These are phyloP conservation scores for Tenthredo distinguenda DNA, from an alignment of 2,888 invertebrate genomes.

Conservation along the genomic window DNA sequence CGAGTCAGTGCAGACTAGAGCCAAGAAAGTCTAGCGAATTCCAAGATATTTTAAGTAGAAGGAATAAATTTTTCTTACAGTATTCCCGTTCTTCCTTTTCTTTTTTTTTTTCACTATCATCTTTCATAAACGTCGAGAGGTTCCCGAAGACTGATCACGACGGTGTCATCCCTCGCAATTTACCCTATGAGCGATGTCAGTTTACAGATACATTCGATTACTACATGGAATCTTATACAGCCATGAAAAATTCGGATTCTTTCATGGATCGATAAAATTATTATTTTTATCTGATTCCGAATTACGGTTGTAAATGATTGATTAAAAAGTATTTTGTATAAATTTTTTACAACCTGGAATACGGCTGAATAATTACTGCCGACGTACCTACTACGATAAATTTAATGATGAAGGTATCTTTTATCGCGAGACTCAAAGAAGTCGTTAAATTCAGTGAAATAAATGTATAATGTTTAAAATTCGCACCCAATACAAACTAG, in stretches of 20 bases:
- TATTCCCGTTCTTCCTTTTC: background rate
- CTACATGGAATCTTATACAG: background rate
- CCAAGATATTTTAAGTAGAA: background rate
- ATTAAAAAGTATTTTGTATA: background rate
- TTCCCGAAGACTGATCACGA: background rate
- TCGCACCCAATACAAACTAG: background rate
- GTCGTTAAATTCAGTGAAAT: background rate
- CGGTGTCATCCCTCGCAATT: background rate
- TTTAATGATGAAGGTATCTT: background rate
- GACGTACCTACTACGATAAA: background rate
- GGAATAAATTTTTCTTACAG: background rate
- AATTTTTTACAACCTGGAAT: background rate
- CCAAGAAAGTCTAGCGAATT: background rate
- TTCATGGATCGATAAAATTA: background rate
- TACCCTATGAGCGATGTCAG: background rate
- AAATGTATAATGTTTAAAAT: background rate
- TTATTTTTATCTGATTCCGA: background rate
- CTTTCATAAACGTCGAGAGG: background rate
- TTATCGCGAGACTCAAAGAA: background rate
- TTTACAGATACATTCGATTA: too few relatives aligned
- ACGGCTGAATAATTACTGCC: background rate
- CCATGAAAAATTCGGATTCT: background rate
- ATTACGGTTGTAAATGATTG: background rate
- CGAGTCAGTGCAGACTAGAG: slow-evolving; percentile 14
- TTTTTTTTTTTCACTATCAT: background rate